These are phyloP conservation scores for Camptogramma bilineatum DNA, from an alignment of 2,888 invertebrate genomes.

Conservation along the genomic window DNA sequence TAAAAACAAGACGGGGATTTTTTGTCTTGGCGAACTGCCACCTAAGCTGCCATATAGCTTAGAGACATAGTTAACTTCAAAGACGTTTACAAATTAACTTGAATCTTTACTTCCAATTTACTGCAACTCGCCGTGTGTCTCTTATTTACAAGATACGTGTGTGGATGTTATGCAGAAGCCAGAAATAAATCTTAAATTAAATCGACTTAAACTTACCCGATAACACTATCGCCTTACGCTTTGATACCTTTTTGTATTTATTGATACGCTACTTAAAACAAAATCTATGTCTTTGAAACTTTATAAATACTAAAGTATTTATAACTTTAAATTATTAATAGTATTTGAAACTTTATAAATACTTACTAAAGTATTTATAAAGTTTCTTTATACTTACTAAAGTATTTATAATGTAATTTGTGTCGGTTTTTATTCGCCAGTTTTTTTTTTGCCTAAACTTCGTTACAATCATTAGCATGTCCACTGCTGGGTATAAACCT, in stretches of 20 bases:
- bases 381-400: no score
- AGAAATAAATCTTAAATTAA: background rate
- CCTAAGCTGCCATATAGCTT: background rate
- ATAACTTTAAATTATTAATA: no score
- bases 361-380: no score
- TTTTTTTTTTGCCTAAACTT: no score
- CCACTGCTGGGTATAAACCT: no score
- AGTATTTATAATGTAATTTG: no score
- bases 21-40: background rate
- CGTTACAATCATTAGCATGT: no score
- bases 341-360: no score
- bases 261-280: background rate
- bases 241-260: background rate
- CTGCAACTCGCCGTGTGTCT: conserved; percentile 5
- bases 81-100: background rate
- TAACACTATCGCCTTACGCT: background rate
- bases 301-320: no score
- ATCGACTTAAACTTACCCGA: conserved; percentile 1
- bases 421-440: no score
- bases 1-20: no score
- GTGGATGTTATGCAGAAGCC: background rate
- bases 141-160: background rate
- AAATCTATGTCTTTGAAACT: no score
- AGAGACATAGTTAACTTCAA: background rate
- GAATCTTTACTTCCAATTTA: background rate